Conservation (phyloP, 1,140 invertebrate species). For the Phthorimaea operculella region DNA sequence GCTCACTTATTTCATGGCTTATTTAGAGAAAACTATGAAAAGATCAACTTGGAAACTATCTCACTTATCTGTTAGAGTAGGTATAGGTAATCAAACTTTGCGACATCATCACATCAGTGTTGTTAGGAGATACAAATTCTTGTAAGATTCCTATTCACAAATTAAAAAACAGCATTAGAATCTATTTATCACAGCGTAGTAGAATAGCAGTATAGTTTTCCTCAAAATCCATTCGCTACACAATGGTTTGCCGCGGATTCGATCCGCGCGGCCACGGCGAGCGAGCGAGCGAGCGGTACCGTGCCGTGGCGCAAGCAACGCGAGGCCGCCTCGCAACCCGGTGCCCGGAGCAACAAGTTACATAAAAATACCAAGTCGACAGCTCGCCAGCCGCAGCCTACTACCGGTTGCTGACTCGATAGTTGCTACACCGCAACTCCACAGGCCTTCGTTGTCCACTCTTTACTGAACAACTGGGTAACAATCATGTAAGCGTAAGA, state of each 20-base stretch:
- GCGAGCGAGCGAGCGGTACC: too few relatives aligned
- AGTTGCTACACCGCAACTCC: conserved; percentile 17
- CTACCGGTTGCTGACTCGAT: conserved; percentile 18
- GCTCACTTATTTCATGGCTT: too few relatives aligned
- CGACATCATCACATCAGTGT: too few relatives aligned
- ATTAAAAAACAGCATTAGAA: too few relatives aligned
- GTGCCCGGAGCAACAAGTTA: conserved; percentile 36
- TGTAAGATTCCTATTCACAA: too few relatives aligned
- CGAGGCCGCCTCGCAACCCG: neutral
- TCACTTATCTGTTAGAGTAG: too few relatives aligned
- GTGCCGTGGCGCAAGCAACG: conserved; percentile 32
- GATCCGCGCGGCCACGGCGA: conserved; percentile 11
- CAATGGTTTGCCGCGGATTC: neutral
- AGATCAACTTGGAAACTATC: too few relatives aligned
- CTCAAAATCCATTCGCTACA: conserved; percentile 23
- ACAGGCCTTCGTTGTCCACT: conserved; percentile 12
- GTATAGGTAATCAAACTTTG: too few relatives aligned
- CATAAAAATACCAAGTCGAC: conserved; percentile 52
- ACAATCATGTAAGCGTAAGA: too few relatives aligned
- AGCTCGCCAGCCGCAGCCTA: conserved; percentile 9
- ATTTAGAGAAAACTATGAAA: too few relatives aligned
- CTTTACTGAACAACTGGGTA: neutral
- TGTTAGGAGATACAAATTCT: too few relatives aligned
- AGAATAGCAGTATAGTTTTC: conserved; percentile 17
- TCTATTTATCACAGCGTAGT: too few relatives aligned